Conservation (phyloP, 1,140 invertebrate genomes). For the Drosophila nannoptera region DNA sequence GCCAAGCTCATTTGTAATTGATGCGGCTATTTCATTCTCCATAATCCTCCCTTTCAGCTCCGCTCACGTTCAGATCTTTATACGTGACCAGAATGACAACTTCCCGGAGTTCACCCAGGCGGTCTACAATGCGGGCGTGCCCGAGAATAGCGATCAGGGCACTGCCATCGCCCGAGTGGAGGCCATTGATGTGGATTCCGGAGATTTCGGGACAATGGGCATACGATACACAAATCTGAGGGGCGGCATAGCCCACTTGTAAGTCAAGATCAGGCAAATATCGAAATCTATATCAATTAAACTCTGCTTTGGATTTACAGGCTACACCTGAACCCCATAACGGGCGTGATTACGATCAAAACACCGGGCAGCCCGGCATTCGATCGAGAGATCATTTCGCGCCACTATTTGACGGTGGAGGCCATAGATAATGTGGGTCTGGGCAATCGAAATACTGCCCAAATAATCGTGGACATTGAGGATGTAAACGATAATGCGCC, state of each 20-base stretch:
- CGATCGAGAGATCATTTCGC: conserved; percentile 91
- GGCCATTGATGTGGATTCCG: conserved; percentile 91
- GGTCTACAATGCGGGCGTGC: conserved; percentile 87
- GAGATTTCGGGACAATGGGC: conserved; percentile 90
- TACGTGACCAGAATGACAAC: conserved; percentile 96
- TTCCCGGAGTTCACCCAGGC: conserved; percentile 91
- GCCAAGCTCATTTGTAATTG: neutral
- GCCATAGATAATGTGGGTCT: conserved; percentile 92
- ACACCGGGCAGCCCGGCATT: conserved; percentile 86
- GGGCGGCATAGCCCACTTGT: conserved; percentile 89
- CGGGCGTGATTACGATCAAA: conserved; percentile 91
- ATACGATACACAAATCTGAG: conserved; percentile 92
- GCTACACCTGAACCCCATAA: conserved; percentile 88
- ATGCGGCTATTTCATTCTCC: neutral
- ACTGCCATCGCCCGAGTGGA: conserved; percentile 90
- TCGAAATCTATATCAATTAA: neutral
- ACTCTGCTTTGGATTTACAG: conserved; percentile 79
- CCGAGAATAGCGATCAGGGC: conserved; percentile 91
- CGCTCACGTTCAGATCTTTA: conserved; percentile 91
- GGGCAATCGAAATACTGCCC: conserved; percentile 92
- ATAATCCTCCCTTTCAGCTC: conserved; percentile 79
- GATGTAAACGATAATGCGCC: conserved; percentile 94
- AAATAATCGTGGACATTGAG: conserved; percentile 90
- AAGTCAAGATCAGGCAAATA: conserved; percentile 79
- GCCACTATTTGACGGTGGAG: conserved; percentile 94